Base-by-base conservation (phyloP, 2,113 vertebrate genomes). In the Pan paniscus region DNA sequence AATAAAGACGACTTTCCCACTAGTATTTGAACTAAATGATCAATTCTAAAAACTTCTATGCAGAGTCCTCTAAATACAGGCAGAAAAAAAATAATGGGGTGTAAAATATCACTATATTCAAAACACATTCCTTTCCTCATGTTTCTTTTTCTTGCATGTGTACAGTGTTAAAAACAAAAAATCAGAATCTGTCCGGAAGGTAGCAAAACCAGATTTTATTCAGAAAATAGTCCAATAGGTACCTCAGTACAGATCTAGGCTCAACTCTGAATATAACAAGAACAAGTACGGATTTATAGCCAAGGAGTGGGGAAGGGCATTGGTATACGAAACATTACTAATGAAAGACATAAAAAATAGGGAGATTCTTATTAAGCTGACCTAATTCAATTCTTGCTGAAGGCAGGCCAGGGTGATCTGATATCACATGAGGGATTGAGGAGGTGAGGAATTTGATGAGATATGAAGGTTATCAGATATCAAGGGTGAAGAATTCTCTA, bases 21-120 rank as follows among this genome's bases (percentile, higher is more conserved):
- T 96, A 67, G 40, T 30, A 35, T 94, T 61, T 93, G 50, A 98
- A 97, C 1, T 23, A 97, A 93, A 96, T 81, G 13, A 97, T 27
- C 0, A 0, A 72, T 57, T 75, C 32, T 97, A 94, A 97, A 96
- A 80, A 94, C 12, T 27, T 14, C 3, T 75, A 43, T 75, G 16
- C 50, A 64, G 76, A 90, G 2, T 0, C 11, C 55, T 97, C 95
- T 97, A 93, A 93, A 46, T 73, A 16, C 0, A 97, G 38, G 52
- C 13, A 94, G 73, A 27, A 80, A 98, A 98, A 87, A 64, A 70
- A 86, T 3, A 12, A 8, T 46, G 75, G 48, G 55, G 72, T 22
- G 0, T n/a, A 97, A 91, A 98, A 88, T 48, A 76, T 16, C n/a
- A 89, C 55, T 67, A 93, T 89, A 73, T 97, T 97, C 57, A 83